A percentile compares a stretch with the other conserved stretches of the same genome.
Evolutionary conservation across 2,113 vertebrate genomes (phyloP).

Genomic region (Crotalus horridus): DNA sequence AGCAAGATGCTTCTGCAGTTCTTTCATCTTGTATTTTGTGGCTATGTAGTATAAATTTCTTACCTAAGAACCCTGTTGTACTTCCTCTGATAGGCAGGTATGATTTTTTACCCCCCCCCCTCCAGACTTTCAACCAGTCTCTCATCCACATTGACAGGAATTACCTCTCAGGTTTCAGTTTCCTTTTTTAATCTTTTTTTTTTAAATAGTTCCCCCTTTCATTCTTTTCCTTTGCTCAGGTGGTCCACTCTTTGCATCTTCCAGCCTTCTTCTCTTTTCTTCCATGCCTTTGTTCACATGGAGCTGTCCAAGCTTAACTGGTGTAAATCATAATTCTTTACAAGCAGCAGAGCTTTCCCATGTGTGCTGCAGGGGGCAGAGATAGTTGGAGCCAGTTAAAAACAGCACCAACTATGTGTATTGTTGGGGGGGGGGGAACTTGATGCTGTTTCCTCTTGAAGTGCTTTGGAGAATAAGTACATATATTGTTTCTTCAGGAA

Average conservation of each 20-base stretch:
- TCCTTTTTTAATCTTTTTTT: not conserved
- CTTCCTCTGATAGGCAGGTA: not conserved
- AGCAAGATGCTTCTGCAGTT: not conserved
- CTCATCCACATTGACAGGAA: not conserved
- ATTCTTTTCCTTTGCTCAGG: not conserved
- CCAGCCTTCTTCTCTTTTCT: not conserved
- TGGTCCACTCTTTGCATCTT: not conserved
- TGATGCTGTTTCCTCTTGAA: not conserved
- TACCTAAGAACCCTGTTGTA: not conserved
- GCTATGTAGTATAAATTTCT: not conserved
- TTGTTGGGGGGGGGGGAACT: not conserved
- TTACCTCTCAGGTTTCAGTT: not conserved
- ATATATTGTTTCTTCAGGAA: not conserved
- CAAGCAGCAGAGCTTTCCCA: not conserved
- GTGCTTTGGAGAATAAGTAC: not conserved
- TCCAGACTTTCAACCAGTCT: not conserved
- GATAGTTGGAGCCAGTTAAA: not conserved
- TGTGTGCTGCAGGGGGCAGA: not conserved
- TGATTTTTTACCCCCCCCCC: not conserved
- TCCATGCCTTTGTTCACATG: constrained; percentile 25
- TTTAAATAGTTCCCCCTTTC: not conserved
- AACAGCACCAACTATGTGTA: not conserved
- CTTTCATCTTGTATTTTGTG: not conserved
- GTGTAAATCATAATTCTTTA: not conserved
- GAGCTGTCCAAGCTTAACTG: constrained; percentile 32